A percentile compares a stretch with the other conserved stretches of the same genome.
Conservation (phyloP, 2,113 vertebrate species). For the Eulacestoma nigropectus region DNA sequence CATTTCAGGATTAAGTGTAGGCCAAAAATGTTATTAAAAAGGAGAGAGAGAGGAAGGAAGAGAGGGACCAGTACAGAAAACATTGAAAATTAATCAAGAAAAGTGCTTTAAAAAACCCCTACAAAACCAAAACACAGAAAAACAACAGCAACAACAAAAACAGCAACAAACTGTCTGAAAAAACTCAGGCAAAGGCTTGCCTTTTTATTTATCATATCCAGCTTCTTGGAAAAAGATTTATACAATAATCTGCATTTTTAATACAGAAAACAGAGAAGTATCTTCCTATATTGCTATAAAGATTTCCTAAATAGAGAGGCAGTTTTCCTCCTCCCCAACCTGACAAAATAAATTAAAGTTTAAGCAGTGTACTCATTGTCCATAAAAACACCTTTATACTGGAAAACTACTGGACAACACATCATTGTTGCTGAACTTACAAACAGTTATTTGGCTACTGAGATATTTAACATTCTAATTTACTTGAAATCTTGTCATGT, state of each 20-base stretch:
- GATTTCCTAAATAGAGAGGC: not conserved
- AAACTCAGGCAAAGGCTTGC: not conserved
- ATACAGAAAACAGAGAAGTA: not conserved
- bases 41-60: not conserved
- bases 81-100: not conserved
- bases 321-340: not conserved
- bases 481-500: not conserved
- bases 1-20: not conserved
- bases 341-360: not conserved
- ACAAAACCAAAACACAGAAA: not conserved
- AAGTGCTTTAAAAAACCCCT: not conserved
- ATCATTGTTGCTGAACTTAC: not conserved
- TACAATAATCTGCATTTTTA: not conserved
- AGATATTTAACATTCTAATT: not conserved
- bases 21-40: not conserved
- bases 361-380: not conserved
- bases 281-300: not conserved
- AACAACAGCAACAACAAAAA: not conserved
- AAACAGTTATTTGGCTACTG: not conserved
- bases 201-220: not conserved
- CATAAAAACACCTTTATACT: not conserved
- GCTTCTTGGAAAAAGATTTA: not conserved
- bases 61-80: not conserved
- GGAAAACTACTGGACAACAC: not conserved
- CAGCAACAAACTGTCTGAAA: not conserved